Percentiles rank a stretch among this genome's conserved stretches.
phyloP scores from a whole-genome alignment of 2,797 vertebrate genomes.

The Naso thynnoides region DNA sequence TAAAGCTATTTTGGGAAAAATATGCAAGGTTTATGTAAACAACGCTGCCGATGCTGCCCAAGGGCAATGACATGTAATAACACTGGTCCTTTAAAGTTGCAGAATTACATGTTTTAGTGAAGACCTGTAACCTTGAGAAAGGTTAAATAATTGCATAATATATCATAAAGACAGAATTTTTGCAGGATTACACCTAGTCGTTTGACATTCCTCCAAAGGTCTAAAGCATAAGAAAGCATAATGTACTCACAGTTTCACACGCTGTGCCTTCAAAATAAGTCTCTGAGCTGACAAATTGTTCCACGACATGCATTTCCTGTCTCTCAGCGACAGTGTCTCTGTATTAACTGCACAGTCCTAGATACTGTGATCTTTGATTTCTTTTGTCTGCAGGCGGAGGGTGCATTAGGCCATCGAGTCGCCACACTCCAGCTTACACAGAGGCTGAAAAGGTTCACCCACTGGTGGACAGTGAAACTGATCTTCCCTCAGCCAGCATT shows the following conservation, averaged over 20 bases:
- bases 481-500: slow-evolving; percentile 80
- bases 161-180: background rate
- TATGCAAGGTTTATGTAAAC: too few relatives aligned
- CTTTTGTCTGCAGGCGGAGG: slow-evolving; percentile 53
- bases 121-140: slow-evolving; percentile 17
- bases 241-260: slow-evolving; percentile 78
- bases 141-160: slow-evolving; percentile 6
- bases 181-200: slow-evolving; percentile 5
- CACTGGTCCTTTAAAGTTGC: slow-evolving; percentile 15
- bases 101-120: slow-evolving; percentile 20
- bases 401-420: slow-evolving; percentile 54
- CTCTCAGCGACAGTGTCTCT: slow-evolving; percentile 26
- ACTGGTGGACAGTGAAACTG: slow-evolving; percentile 82
- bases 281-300: slow-evolving; percentile 36
- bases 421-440: slow-evolving; percentile 49
- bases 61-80: too few relatives aligned
- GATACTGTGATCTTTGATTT: slow-evolving; percentile 73
- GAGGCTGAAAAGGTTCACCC: slow-evolving; percentile 61
- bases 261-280: slow-evolving; percentile 53
- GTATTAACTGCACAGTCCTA: slow-evolving; percentile 36
- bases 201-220: slow-evolving; percentile 37
- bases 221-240: slow-evolving; percentile 12
- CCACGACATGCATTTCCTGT: slow-evolving; percentile 68
- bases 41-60: too few relatives aligned
- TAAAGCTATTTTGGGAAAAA: too few relatives aligned